Evolutionary conservation across 2,888 invertebrate species (phyloP).

Genomic region (Xestia xanthographa): DNA sequence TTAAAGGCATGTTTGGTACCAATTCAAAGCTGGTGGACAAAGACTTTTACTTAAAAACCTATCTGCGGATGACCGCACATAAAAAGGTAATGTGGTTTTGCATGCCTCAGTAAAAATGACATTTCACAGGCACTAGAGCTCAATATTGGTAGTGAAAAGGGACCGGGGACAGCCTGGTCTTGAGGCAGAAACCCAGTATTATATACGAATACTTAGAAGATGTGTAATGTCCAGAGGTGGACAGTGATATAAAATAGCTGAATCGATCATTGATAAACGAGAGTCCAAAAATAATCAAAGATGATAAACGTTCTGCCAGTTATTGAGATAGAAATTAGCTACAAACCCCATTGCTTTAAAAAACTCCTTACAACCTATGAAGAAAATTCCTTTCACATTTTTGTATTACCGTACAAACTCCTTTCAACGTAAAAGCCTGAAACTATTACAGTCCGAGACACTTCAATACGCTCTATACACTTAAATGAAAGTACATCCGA

Average conservation of each 20-base stretch:
- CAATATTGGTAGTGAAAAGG: not conserved
- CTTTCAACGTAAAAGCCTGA: slow-evolving; percentile 20
- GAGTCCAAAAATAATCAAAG: not conserved
- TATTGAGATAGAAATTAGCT: not conserved
- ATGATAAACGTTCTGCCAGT: not conserved
- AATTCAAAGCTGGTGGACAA: slow-evolving; percentile 14
- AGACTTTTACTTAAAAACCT: not conserved
- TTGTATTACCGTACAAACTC: slow-evolving; percentile 13
- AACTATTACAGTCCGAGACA: slow-evolving; percentile 27
- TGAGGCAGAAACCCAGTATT: not conserved
- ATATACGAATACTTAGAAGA: not conserved
- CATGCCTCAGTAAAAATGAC: not conserved
- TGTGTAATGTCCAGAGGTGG: not conserved
- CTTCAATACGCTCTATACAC: slow-evolving; percentile 57
- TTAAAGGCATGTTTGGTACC: not conserved
- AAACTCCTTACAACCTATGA: not conserved
- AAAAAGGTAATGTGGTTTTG: slow-evolving; percentile 2
- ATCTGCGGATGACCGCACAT: not conserved
- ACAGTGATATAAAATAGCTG: not conserved
- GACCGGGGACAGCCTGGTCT: not conserved
- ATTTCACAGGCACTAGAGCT: not conserved
- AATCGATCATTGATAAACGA: not conserved
- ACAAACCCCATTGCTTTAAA: not conserved
- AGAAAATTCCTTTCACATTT: slow-evolving; percentile 18
- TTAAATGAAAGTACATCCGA: slow-evolving; percentile 67